Evolutionary conservation across 30 jellyfish, hydroid and myxozoan species (phyloP).

Genomic region (Mastigias papua): DNA sequence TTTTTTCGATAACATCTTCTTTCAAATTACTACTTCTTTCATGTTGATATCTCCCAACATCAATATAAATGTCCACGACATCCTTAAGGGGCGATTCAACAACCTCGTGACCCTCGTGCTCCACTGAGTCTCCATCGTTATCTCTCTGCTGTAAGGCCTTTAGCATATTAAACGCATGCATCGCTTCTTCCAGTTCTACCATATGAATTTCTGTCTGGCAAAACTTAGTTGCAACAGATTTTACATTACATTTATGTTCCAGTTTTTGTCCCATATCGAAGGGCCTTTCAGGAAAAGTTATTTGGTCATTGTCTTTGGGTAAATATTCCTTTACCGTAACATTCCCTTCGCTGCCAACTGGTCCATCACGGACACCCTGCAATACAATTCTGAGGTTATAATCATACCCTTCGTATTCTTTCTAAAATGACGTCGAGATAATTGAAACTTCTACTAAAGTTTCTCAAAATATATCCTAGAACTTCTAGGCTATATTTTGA

Average conservation of each 20-base stretch:
- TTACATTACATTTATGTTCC: not conserved
- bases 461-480: no score
- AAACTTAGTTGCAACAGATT: not conserved
- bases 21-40: not conserved
- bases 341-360: constrained; percentile 81
- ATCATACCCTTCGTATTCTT: no score
- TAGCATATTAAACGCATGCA: constrained; percentile 46
- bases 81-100: not conserved
- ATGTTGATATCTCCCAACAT: not conserved
- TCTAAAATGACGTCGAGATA: no score
- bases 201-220: constrained; percentile 54
- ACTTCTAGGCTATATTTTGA: no score
- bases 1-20: not conserved
- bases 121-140: not conserved
- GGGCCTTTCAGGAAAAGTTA: not conserved
- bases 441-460: no score
- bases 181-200: constrained; percentile 57
- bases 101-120: not conserved
- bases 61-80: not conserved
- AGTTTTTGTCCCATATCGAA: constrained; percentile 1
- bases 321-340: not conserved
- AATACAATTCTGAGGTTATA: no score
- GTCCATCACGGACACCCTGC: constrained; percentile 92
- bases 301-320: not conserved
- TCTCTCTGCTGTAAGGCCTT: constrained; percentile 37